Base-by-base conservation (phyloP, 2,888 invertebrate species). In the Melinopterus prodromus region DNA sequence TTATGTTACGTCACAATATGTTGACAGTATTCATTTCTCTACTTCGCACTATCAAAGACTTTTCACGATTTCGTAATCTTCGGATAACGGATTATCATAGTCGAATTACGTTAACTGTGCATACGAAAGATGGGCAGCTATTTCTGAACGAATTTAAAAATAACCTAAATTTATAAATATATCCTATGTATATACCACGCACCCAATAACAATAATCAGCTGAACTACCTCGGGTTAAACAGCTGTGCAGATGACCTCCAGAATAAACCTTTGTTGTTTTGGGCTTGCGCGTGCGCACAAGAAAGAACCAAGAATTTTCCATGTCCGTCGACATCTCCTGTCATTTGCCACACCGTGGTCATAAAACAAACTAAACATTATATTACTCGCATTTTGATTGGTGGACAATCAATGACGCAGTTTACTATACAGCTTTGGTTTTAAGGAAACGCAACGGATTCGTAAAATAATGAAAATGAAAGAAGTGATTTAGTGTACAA, bases 131-230 rank as follows among this genome's bases (percentile, higher is more conserved):
- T 77, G 71, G 77, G 70, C 53, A 53, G 53, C 78, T 79, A 80
- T 79, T 80, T 79, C 75, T 70, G 71, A 78, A 36, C 78, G 72
- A 16, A 53, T 78, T 81, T 75, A 77, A 77, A 80, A 79, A 77
- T 77, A 80, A 79, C 79, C 53, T 72, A 38, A 77, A 37, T 80
- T 70, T 37, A 74, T 37, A 35, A 38, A 70, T 26, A 14, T 35
- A 53, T 53, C 53, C 53, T 53, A 53, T 53, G 74, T 69, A 69
- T 76, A 69, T 77, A 69, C 71, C 79, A 80, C 82, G 77, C 83
- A 81, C 82, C 80, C 81, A 81, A 85, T 83, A 85, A 85, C 85
- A 85, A 84, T 84, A 83, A 85, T 84, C 84, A 85, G 85, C 85
- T 85, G 85, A 83, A 84, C 76, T 78, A 79, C 77, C 77, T 76